Base-by-base conservation (phyloP, 2,113 vertebrate genomes). In the Thalassoma bifasciatum region DNA sequence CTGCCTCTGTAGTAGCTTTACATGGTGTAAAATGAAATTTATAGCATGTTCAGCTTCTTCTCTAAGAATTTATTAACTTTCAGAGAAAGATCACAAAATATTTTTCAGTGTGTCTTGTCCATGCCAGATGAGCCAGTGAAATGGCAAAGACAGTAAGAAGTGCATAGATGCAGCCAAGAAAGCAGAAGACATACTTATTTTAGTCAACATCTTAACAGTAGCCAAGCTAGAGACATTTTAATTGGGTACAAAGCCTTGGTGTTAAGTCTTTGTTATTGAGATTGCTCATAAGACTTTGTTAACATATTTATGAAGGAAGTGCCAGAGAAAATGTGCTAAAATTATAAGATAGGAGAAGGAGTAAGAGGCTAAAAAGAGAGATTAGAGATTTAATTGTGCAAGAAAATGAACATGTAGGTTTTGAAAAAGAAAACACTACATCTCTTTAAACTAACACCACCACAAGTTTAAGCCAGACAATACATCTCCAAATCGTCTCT, bases 141-240 rank as follows among this genome's bases (percentile, higher is more conserved):
- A 85, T 52, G 57, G 23, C 17, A 63, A 6, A 26, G 61, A 16
- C 23, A 68, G 34, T 42, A 5, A 22, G 26, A 30, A 69, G 72
- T 44, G 47, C 68, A 54, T 56, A 59, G 21, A 13, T 64, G 10
- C 72, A 56, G 36, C 44, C 16, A 66, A 75, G 59, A 72, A 21
- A 69, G 40, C 9, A 64, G 19, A 63, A 7, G n/a, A 17, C 14
- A 17, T 30, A 30, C 17, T 9, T 16, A 47, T 2, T 52, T 10
- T n/a, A 17, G 8, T 16, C 47, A 1, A 50, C 2, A 61, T 57
- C n/a, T 65, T 8, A 63, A 63, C 21, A 76, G 23, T 14, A 36
- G 36, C 38, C 42, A 77, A 24, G 44, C 21, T 57, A 63, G 61
- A 13, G 11, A 56, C 8, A 23, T 3, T 47, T 10, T 40, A 22